A percentile compares a stretch with the other conserved stretches of the same genome.
Evolutionary conservation across 2,797 vertebrate genomes (phyloP).

Genomic region (Alcedo atthis): DNA sequence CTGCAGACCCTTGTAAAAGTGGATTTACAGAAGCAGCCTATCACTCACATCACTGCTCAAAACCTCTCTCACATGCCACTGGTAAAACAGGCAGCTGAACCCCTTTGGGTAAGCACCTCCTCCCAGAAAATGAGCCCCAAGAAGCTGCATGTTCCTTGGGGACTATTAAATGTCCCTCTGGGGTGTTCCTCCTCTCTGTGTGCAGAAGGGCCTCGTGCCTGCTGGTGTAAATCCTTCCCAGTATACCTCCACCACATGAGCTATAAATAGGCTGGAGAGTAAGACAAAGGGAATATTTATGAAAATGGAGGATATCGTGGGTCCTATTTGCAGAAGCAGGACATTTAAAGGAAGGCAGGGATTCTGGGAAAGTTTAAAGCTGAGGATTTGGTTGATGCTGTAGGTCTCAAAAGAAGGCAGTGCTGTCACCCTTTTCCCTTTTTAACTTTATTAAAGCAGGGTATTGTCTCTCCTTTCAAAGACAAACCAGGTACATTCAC

Average conservation of each 20-base stretch:
- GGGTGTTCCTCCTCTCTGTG: not conserved
- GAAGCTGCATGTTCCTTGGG: not conserved
- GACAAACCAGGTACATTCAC: not conserved
- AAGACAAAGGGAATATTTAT: constrained; percentile 33
- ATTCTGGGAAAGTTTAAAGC: not conserved
- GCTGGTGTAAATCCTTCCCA: not conserved
- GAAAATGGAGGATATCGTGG: not conserved
- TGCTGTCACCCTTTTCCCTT: not conserved
- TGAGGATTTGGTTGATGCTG: not conserved
- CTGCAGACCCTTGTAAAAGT: not conserved
- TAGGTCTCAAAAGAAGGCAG: not conserved
- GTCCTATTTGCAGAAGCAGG: not conserved
- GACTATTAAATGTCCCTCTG: not conserved
- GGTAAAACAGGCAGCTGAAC: not conserved
- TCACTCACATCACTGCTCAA: not conserved
- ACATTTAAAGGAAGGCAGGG: not conserved
- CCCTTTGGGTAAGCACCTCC: not conserved
- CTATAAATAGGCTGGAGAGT: constrained; percentile 25
- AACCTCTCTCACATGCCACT: fast-evolving
- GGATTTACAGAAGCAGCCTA: not conserved
- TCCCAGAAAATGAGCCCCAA: not conserved
- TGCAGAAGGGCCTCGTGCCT: not conserved
- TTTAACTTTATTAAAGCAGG: not conserved
- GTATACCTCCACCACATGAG: not conserved
- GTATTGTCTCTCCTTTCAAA: not conserved